Percentiles rank a stretch among this genome's conserved stretches.
These are phyloP conservation scores for Cavia porcellus DNA, from an alignment of 2,113 vertebrate species.

Conservation along the genomic window DNA sequence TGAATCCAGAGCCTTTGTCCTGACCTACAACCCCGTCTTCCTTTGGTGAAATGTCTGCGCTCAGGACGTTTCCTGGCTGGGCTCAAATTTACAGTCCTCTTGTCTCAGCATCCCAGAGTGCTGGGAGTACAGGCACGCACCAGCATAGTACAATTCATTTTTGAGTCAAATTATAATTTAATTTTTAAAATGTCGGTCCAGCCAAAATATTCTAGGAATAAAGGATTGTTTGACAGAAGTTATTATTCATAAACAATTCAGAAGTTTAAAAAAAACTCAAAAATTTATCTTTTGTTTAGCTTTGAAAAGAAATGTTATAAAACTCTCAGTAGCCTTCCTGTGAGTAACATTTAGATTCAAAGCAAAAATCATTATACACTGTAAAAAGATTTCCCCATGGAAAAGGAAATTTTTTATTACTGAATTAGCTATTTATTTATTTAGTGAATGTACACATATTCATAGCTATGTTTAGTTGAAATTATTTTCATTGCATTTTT, in stretches of 20 bases:
- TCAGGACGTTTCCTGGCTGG: neutral
- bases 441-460: neutral
- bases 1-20: neutral
- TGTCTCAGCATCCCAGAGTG: neutral
- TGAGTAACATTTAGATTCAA: neutral
- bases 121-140: neutral
- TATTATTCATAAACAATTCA: neutral
- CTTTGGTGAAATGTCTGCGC: neutral
- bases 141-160: neutral
- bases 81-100: neutral
- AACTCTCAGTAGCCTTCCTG: neutral
- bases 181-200: neutral
- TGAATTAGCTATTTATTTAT: neutral
- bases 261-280: neutral
- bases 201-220: slow-evolving; percentile 35
- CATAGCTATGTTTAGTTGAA: neutral
- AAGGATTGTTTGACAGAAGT: neutral
- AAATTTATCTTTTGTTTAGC: neutral
- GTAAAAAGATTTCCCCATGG: neutral
- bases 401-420: neutral
- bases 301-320: neutral
- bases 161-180: neutral
- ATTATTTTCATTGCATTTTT: neutral
- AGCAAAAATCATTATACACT: neutral
- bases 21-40: neutral